phyloP scores from a whole-genome alignment of 2,113 vertebrate species.

The Nesogale talazaci region DNA sequence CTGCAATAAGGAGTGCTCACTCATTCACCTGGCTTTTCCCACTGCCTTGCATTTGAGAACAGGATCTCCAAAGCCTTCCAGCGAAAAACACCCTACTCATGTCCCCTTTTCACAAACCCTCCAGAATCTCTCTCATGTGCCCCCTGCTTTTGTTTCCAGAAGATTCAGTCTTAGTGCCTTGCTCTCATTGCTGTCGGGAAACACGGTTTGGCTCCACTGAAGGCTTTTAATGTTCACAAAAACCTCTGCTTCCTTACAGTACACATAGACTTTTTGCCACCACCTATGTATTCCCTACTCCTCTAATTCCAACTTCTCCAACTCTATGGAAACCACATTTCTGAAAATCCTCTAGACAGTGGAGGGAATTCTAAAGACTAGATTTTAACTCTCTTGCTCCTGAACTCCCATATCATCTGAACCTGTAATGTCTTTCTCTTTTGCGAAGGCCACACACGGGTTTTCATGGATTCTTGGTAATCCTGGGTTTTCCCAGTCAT shows the following conservation, averaged over 20 bases:
- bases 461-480: not conserved
- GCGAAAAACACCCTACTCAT: not conserved
- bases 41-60: not conserved
- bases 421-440: not conserved
- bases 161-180: too few species aligned
- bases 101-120: not conserved
- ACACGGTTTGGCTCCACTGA: not conserved
- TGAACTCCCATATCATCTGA: not conserved
- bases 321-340: not conserved
- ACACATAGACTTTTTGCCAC: not conserved
- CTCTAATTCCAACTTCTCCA: not conserved
- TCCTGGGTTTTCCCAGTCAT: not conserved
- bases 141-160: not conserved
- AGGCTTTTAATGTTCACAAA: not conserved
- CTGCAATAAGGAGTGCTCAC: too few species aligned
- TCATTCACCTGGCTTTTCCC: not conserved
- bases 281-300: not conserved
- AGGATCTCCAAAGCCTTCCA: fast-evolving
- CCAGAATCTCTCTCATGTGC: fast-evolving
- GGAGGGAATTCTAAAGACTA: not conserved
- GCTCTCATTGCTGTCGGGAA: not conserved
- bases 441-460: not conserved
- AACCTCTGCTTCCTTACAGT: not conserved
- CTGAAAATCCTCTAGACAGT: not conserved
- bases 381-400: not conserved